Conservation (phyloP, 2,888 invertebrate species). For the Macaria liturata region DNA sequence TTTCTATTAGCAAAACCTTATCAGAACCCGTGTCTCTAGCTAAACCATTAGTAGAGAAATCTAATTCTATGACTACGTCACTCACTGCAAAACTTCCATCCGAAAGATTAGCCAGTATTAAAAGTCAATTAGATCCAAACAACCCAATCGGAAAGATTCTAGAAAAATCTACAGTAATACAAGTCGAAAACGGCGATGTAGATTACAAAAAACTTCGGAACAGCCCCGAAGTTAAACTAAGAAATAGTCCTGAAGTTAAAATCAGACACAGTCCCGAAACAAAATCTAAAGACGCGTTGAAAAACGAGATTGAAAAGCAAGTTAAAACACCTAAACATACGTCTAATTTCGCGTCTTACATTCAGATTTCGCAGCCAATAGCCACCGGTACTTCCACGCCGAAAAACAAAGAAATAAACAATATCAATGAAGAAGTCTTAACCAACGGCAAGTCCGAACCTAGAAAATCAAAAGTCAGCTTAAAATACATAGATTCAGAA, state of each 20-base stretch:
- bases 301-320: slow-evolving; percentile 73
- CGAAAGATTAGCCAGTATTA: slow-evolving; percentile 72
- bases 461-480: slow-evolving; percentile 52
- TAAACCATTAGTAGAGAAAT: slow-evolving; percentile 61
- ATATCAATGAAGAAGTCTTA: slow-evolving; percentile 46
- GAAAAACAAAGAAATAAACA: slow-evolving; percentile 53
- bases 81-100: slow-evolving; percentile 66
- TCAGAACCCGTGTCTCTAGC: slow-evolving; percentile 71
- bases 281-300: slow-evolving; percentile 52
- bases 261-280: slow-evolving; percentile 30
- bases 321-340: slow-evolving; percentile 78
- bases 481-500: slow-evolving; percentile 72
- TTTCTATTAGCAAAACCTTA: slow-evolving; percentile 73
- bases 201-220: slow-evolving; percentile 40
- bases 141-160: slow-evolving; percentile 79
- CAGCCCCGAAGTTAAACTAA: slow-evolving; percentile 44
- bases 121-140: slow-evolving; percentile 77
- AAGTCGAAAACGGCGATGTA: slow-evolving; percentile 71
- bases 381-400: slow-evolving; percentile 68
- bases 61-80: slow-evolving; percentile 62
- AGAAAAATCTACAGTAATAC: slow-evolving; percentile 78
- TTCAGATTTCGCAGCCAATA: slow-evolving; percentile 79
- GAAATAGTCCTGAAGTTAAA: slow-evolving; percentile 46
- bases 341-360: slow-evolving; percentile 85
- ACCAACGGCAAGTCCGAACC: slow-evolving; percentile 43